Base-by-base conservation (phyloP, 1,140 invertebrate species). In the Pogonus chalceus region DNA sequence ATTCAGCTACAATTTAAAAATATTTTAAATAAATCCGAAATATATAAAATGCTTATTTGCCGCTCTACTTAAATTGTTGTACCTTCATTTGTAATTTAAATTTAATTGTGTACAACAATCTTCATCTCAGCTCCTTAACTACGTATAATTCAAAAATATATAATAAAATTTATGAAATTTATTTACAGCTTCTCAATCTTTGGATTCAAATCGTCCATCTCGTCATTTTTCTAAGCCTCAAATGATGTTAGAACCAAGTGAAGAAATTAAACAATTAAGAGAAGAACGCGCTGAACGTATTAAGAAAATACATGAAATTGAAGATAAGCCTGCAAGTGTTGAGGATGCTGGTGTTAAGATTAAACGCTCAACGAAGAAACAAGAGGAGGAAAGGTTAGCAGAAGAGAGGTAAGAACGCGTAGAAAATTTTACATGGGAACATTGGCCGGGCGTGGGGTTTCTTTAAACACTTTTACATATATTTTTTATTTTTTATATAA, bases 171-270 rank as follows among this genome's bases (percentile, higher is more conserved):
- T 46, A 46, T 10, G 4, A 20, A 49, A 7, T 22, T 12, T 23
- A 7, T 10, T 54, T 66, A 63, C 69, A 79, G 76, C 72, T 55
- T n/a, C n/a, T n/a, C 26, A 4, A 31, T 74, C 79, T 63, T 71
- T 83, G 69, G 74, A 80, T 48, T 78, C 80, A 47, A 72, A 74
- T 61, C 77, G 81, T 58, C 78, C 81, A 62, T 76, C 78, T 59
- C 73, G 81, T 59, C 79, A 77, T 65, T 83, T 83, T 70, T 76
- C 77, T 66, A 69, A 74, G 48, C 74, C 55, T 12, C 59, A 26
- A 63, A 67, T 67, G 49, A 75, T 75, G 72, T 79, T 78, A 60
- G 77, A 76, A 58, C 74, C 72, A 0, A 65, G 66, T 9, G 65
- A 74, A 59, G 76, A 79, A 62, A 65, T 77, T 61, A 76, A 79